phyloP scores from a whole-genome alignment of 2,888 invertebrate species.

The Euphydryas editha region DNA sequence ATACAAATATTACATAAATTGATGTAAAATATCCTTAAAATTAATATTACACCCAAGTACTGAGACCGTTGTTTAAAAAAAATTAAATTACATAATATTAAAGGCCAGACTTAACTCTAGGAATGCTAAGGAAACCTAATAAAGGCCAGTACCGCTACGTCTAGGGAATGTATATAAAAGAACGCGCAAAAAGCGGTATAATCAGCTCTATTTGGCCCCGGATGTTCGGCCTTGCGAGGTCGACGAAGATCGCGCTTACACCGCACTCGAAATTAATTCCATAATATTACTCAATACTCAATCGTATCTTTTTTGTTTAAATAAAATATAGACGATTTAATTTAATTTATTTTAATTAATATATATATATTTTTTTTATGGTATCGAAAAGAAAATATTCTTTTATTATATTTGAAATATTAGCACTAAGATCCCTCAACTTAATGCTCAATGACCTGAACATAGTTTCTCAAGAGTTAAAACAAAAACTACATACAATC shows the following conservation, averaged over 20 bases:
- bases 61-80: neutral
- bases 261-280: constrained; percentile 43
- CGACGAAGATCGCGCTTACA: constrained; percentile 52
- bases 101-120: neutral
- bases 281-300: too few relatives aligned
- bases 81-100: constrained; percentile 1
- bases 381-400: too few relatives aligned
- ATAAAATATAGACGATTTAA: too few relatives aligned
- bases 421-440: neutral
- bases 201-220: constrained; percentile 45
- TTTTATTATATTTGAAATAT: too few relatives aligned
- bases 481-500: too few relatives aligned
- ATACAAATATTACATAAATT: too few relatives aligned
- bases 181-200: constrained; percentile 37
- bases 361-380: too few relatives aligned
- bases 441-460: too few relatives aligned
- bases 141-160: constrained; percentile 52
- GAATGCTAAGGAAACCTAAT: constrained; percentile 26
- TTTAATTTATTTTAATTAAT: too few relatives aligned
- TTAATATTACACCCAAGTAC: neutral
- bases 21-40: neutral
- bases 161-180: constrained; percentile 46
- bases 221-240: constrained; percentile 73
- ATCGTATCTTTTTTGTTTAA: neutral
- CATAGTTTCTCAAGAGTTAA: too few relatives aligned